These are phyloP conservation scores for Hedya salicella DNA, from an alignment of 2,888 invertebrate species.

Conservation along the genomic window DNA sequence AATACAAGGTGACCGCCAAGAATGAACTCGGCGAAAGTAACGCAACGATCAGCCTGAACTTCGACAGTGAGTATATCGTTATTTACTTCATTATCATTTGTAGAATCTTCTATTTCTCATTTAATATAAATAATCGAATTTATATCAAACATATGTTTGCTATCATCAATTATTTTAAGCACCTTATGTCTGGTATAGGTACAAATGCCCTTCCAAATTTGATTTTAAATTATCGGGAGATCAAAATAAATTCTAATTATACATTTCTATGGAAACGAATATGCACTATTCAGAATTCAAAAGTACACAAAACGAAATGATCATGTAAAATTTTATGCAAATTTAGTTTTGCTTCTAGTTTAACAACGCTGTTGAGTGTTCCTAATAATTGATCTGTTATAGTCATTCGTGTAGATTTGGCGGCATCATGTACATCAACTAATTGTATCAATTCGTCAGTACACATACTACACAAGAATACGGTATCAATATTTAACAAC, in stretches of 20 bases:
- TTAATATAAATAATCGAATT: neutral
- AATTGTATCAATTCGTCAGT: slow-evolving; percentile 71
- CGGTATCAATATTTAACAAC: slow-evolving; percentile 53
- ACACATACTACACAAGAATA: slow-evolving; percentile 71
- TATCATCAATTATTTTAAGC: too few species aligned
- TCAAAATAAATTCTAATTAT: too few species aligned
- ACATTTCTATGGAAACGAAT: neutral
- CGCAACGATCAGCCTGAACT: slow-evolving; percentile 98
- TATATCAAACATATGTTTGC: too few species aligned
- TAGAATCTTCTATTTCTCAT: neutral
- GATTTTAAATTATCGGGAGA: too few species aligned
- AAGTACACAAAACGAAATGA: neutral
- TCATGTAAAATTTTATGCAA: neutral
- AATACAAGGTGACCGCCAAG: slow-evolving; percentile 98
- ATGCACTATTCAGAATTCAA: neutral
- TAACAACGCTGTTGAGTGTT: slow-evolving; percentile 62
- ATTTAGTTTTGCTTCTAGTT: slow-evolving; percentile 28
- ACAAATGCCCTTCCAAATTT: too few species aligned
- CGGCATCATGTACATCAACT: slow-evolving; percentile 79
- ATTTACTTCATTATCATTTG: slow-evolving; percentile 1
- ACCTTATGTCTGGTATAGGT: too few species aligned
- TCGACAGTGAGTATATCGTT: slow-evolving; percentile 94
- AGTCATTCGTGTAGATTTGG: slow-evolving; percentile 70
- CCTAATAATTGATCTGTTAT: slow-evolving; percentile 66
- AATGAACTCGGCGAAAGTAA: slow-evolving; percentile 99